These are phyloP conservation scores for Petaurus breviceps DNA, from an alignment of 2,113 vertebrate species.

Conservation along the genomic window DNA sequence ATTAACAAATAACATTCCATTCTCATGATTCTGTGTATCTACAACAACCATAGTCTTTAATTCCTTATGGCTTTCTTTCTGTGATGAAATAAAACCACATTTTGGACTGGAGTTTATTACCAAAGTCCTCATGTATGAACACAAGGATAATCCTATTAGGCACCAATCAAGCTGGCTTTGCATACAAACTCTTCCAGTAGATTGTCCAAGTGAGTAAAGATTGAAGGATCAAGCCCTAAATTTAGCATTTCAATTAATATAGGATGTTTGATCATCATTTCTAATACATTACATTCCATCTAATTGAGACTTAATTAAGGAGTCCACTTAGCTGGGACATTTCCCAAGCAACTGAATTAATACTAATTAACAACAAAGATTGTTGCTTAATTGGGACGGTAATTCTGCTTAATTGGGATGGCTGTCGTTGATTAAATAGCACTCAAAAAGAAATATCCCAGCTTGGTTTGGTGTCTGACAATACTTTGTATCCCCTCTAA, in stretches of 20 bases:
- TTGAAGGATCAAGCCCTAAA: not conserved
- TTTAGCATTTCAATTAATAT: slow-evolving; percentile 44
- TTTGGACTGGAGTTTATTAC: not conserved
- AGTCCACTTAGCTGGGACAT: slow-evolving; percentile 54
- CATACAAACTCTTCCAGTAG: not conserved
- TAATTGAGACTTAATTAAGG: slow-evolving; percentile 64
- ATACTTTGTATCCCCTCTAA: slow-evolving; percentile 35
- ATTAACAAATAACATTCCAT: not conserved
- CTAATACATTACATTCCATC: slow-evolving; percentile 46
- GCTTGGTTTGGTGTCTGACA: slow-evolving; percentile 48
- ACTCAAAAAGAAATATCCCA: slow-evolving; percentile 57
- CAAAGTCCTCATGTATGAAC: not conserved
- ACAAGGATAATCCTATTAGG: not conserved
- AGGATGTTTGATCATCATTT: slow-evolving; percentile 55
- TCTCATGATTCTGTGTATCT: not conserved
- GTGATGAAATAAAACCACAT: not conserved
- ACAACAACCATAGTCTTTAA: not conserved
- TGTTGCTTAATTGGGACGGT: slow-evolving; percentile 53
- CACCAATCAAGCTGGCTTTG: not conserved
- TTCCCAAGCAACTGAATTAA: slow-evolving; percentile 64
- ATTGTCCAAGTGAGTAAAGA: not conserved
- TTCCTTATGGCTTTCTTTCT: not conserved
- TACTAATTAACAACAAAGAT: slow-evolving; percentile 64
- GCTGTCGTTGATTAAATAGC: slow-evolving; percentile 53
- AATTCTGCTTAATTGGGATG: slow-evolving; percentile 60